Percentiles rank a stretch among this genome's conserved stretches.
phyloP scores from a whole-genome alignment of 1,140 invertebrate species.

The Pseudomyrmex pallidus region DNA sequence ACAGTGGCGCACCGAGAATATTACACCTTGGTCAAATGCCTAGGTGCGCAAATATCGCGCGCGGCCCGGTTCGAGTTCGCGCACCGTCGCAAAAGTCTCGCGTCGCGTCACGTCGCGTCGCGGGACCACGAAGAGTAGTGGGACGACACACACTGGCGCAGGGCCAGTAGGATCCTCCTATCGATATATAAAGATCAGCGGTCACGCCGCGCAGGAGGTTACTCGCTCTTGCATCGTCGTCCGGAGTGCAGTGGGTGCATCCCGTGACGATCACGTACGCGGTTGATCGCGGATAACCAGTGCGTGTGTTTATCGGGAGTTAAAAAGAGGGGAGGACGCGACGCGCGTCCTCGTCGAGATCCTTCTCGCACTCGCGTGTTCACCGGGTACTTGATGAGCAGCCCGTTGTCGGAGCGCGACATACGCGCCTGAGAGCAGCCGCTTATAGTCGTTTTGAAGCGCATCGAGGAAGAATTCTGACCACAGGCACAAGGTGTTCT shows the following conservation, averaged over 20 bases:
- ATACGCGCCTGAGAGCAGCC: conserved; percentile 37
- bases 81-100: not conserved
- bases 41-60: conserved; percentile 6
- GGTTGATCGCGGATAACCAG: too few relatives aligned
- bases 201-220: conserved; percentile 53
- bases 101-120: conserved; percentile 31
- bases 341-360: conserved; percentile 11
- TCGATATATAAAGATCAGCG: conserved; percentile 69
- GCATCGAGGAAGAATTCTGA: conserved; percentile 34
- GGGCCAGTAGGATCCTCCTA: conserved; percentile 71
- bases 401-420: conserved; percentile 23
- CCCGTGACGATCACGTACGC: not conserved
- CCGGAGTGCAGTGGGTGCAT: conserved; percentile 69
- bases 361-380: not conserved
- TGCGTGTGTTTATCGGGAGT: too few relatives aligned
- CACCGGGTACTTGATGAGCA: conserved; percentile 8
- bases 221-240: conserved; percentile 69
- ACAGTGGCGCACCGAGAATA: not conserved
- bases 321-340: too few relatives aligned
- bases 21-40: not conserved
- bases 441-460: not conserved
- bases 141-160: conserved; percentile 63
- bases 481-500: conserved; percentile 27
- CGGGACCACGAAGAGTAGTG: conserved; percentile 61
- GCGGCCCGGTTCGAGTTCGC: conserved; percentile 37